Evolutionary conservation across 2,888 invertebrate genomes (phyloP).

Genomic region (Andrena camellia): DNA sequence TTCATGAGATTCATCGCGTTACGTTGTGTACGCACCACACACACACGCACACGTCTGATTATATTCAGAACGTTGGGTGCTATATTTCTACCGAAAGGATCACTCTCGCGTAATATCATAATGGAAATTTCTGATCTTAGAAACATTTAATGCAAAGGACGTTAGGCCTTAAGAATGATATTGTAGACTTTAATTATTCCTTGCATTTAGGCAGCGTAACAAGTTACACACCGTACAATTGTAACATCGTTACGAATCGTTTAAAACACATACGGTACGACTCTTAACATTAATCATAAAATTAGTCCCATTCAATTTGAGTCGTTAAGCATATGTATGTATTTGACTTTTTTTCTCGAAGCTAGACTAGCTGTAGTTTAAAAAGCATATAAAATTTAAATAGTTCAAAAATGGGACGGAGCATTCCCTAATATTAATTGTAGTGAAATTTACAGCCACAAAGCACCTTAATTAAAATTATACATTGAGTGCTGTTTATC

Average conservation of each 20-base stretch:
- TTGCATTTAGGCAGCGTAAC: slow-evolving; percentile 46
- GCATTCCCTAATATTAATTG: slow-evolving; percentile 65
- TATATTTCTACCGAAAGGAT: background rate
- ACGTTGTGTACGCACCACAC: background rate
- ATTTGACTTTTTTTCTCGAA: slow-evolving; percentile 28
- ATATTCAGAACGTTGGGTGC: slow-evolving; percentile 2
- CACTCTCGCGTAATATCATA: background rate
- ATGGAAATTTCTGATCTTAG: slow-evolving; percentile 21
- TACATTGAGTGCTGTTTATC: slow-evolving; percentile 45
- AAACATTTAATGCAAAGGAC: slow-evolving; percentile 17
- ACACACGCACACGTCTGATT: background rate
- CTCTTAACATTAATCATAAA: slow-evolving; percentile 48
- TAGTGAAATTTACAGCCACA: slow-evolving; percentile 53
- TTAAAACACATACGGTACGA: slow-evolving; percentile 28
- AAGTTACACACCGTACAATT: background rate
- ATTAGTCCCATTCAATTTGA: slow-evolving; percentile 51
- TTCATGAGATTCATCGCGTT: background rate
- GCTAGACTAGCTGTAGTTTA: slow-evolving; percentile 53
- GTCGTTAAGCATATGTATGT: slow-evolving; percentile 18
- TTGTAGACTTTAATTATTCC: slow-evolving; percentile 15
- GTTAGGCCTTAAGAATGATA: slow-evolving; percentile 27
- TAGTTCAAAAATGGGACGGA: slow-evolving; percentile 74
- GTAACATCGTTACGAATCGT: slow-evolving; percentile 36
- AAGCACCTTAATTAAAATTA: slow-evolving; percentile 59
- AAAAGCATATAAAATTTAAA: slow-evolving; percentile 73